Evolutionary conservation across 1,140 invertebrate genomes (phyloP).

Genomic region (Listronotus bonariensis): DNA sequence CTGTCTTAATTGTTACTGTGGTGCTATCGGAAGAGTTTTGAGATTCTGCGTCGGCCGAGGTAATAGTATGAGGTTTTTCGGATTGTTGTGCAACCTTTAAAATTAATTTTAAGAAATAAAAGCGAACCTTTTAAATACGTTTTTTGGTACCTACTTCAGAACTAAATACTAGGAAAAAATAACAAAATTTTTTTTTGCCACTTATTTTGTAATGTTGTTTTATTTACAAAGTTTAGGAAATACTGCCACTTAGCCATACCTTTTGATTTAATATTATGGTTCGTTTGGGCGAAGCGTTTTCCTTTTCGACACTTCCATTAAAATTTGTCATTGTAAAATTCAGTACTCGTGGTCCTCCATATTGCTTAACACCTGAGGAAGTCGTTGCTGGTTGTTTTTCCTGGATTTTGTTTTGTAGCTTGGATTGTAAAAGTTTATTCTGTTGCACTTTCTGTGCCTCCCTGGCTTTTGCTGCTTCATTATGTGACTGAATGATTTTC

Average conservation of each 20-base stretch:
- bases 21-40: constrained; percentile 25
- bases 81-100: constrained; percentile 22
- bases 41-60: constrained; percentile 31
- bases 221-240: not conserved
- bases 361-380: constrained; percentile 13
- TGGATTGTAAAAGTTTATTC: constrained; percentile 4
- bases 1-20: constrained; percentile 39
- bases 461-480: constrained; percentile 7
- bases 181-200: not conserved
- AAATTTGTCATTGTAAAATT: constrained; percentile 38
- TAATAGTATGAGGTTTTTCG: constrained; percentile 39
- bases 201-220: not conserved
- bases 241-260: not conserved
- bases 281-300: constrained; percentile 14
- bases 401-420: constrained; percentile 7
- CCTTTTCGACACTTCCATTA: constrained; percentile 26
- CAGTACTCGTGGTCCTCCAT: constrained; percentile 34
- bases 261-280: constrained; percentile 31
- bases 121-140: too few species aligned
- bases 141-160: too few species aligned
- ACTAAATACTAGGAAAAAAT: constrained; percentile 10
- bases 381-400: constrained; percentile 14
- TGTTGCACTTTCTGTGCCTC: constrained; percentile 9
- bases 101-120: constrained; percentile 15
- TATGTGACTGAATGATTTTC: constrained; percentile 23